Base-by-base conservation (phyloP, 2,888 invertebrate genomes). In the Mesorhabditis belari region DNA sequence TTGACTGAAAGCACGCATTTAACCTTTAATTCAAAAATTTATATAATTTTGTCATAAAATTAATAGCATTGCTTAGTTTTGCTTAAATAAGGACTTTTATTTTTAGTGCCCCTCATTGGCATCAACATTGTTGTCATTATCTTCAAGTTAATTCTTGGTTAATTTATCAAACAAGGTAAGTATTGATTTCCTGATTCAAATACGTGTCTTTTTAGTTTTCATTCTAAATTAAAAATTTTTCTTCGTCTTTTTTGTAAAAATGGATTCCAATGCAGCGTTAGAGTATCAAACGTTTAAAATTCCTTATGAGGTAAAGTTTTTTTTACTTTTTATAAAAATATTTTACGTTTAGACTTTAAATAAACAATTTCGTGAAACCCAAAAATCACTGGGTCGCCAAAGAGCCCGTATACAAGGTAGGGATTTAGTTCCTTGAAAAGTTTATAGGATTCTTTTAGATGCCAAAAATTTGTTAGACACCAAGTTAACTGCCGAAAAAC, bases 211-310 rank as follows among this genome's bases (percentile, higher is more conserved):
- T n/a, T n/a, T n/a, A n/a, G n/a, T n/a, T n/a, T n/a, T n/a, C n/a
- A n/a, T n/a, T n/a, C n/a, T n/a, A n/a, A n/a, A n/a, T n/a, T n/a
- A n/a, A n/a, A n/a, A n/a, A n/a, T n/a, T n/a, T n/a, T n/a, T n/a
- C n/a, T n/a, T n/a, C n/a, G n/a, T n/a, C n/a, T n/a, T n/a, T n/a
- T n/a, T n/a, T n/a, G n/a, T n/a, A n/a, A n/a, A n/a, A n/a, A n/a
- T n/a, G n/a, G 57, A 71, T 58, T 93, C 94, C 85, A 86, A 94
- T 66, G 92, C 90, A 83, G 90, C 91, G 70, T 85, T 95, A 81
- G 96, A 96, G 83, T 93, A 95, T 85, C 90, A 93, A 57, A 93
- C 94, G 26, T 86, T 95, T 70, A 94, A 94, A 87, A 93, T 96
- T 69, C 96, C 96, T 2, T 98, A 96, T 81, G 98, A 98, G 84